Percentiles rank a stretch among this genome's conserved stretches.
Conservation (phyloP, 2,113 vertebrate genomes). For the Tetrax tetrax region DNA sequence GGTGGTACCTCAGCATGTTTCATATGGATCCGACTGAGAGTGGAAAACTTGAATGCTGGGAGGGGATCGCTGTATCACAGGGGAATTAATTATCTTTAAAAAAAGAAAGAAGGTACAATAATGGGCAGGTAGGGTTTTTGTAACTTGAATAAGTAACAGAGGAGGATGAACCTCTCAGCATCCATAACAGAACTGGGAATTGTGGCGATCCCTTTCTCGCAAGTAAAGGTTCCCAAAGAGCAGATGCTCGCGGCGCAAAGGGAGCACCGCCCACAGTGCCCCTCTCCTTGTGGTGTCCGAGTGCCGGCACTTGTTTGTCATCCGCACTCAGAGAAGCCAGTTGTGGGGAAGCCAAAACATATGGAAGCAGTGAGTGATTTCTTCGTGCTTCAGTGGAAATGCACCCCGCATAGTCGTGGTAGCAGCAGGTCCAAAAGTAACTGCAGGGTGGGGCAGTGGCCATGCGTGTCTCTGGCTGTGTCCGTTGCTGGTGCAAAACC, state of each 20-base stretch:
- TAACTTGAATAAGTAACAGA: not conserved
- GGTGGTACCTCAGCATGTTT: not conserved
- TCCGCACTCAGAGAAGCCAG: not conserved
- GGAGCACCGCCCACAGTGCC: not conserved
- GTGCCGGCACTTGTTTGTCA: fast-evolving
- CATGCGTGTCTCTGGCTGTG: not conserved
- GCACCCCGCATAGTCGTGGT: fast-evolving
- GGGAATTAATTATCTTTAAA: not conserved
- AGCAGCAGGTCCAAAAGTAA: fast-evolving
- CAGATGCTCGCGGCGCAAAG: fast-evolving
- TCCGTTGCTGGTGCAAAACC: not conserved
- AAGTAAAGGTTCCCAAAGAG: not conserved
- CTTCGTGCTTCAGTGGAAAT: not conserved
- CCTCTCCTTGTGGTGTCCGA: fast-evolving
- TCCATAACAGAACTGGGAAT: not conserved
- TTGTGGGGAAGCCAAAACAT: not conserved
- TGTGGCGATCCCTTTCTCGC: too few relatives aligned
- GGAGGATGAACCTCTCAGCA: not conserved
- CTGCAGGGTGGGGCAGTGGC: not conserved
- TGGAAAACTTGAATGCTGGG: not conserved
- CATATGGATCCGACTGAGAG: not conserved
- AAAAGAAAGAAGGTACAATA: not conserved
- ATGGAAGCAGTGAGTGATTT: not conserved
- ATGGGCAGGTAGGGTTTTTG: not conserved
- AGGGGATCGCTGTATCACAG: not conserved